Evolutionary conservation across 2,113 vertebrate species (phyloP), one percentile per base, ranked within the genome.

Genomic region (Corythornis vintsioides): DNA sequence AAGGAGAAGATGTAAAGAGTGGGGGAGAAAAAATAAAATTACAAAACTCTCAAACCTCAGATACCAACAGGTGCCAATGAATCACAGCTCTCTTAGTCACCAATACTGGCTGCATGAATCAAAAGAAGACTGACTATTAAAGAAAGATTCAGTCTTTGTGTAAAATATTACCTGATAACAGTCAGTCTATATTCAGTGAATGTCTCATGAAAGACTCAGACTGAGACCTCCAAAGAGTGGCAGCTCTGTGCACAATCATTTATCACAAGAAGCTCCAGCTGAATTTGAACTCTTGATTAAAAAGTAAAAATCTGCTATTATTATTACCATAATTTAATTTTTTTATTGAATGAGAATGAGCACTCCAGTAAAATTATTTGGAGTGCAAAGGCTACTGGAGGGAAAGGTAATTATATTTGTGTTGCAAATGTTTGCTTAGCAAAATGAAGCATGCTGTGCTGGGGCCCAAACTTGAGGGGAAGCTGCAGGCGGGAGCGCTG

Each of bases 71-170:
- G 79, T 95, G 86, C 57, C 70, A 92, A 29, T 95, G 95, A 96
- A 94, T 95, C 90, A 91, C 78, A 86, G 84, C 53, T 91, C 52
- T 87, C 78, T 90, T 94, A 95, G 92, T 95, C 83, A 92, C 84
- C 45, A 11, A 31, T 71, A 63, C 69, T 89, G 84, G 35, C 82
- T 83, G 82, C 57, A 52, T 83, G 72, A 94, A 96, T 94, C 92
- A 83, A 79, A 81, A 86, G 73, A 72, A 55, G 47, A 48, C 22
- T 83, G 67, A 83, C 78, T 92, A 79, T 94, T 94, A 91, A 95
- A 89, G n/a, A 83, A 92, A 78, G 50, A 78, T 63, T 88, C 45
- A 35, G 6, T 50, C 65, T 76, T 90, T 88, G 61, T 84, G 35
- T 88, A 64, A 95, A 91, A 70, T 88, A 83, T 71, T 90, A 78